Evolutionary conservation across 2,888 invertebrate genomes (phyloP), one percentile per base, ranked within the genome.

Genomic region (Bellardia bayeri): DNA sequence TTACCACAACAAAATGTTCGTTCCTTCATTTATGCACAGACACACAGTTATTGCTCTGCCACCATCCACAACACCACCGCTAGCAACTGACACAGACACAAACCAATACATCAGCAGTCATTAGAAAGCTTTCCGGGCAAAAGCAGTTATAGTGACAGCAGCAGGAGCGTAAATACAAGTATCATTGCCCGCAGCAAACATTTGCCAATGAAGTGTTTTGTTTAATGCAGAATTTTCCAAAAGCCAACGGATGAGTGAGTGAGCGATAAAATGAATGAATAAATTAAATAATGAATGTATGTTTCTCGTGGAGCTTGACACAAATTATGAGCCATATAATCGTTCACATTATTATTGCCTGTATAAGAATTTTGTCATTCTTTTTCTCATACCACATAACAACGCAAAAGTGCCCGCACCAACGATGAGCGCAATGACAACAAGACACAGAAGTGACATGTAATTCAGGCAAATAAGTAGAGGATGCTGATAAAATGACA

Each of bases 401-500:
- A 13, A 75, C 30, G 64, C 58, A 78, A 45, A 37, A 63, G 45
- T 37, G 13, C 49, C 51, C 51, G 7, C n/a, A 33, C 23, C 30
- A 23, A 56, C 40, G 61, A 30, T 23, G 61, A 13, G n/a, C 42
- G 58, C 33, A 75, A 40, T 80, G 58, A 51, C 71, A 78, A 72
- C 56, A 58, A 56, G 30, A 56, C 33, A 74, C 42, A 33, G 42
- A 76, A 90, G 89, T 90, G 88, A 87, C 86, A 89, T 88, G 87
- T 88, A 88, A 89, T 89, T 89, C 85, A 40, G 88, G 86, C 86
- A 89, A 89, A 89, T 58, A 75, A 61, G 33, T 58, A 30, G 37
- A 61, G 84, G 82, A 71, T 74, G 68, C 64, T 74, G 84, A 85
- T 82, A 86, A 81, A 79, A 81, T 83, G 86, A 89, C 88, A 89